phyloP scores from a whole-genome alignment of 2,888 invertebrate genomes.

The Drosophila maculinotata region DNA sequence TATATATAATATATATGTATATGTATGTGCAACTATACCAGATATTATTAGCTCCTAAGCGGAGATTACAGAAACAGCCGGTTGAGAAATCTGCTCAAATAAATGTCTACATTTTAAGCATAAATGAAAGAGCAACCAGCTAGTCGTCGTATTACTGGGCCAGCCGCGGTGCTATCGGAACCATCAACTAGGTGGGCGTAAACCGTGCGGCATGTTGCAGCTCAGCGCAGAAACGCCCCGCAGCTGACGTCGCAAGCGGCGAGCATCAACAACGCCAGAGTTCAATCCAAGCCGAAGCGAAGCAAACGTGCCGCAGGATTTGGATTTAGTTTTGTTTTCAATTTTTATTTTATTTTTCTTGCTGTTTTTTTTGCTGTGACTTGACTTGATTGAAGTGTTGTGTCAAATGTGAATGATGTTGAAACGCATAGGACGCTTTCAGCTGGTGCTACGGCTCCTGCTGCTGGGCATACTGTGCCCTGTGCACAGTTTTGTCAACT shows the following conservation, averaged over 20 bases:
- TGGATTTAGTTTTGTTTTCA: background rate
- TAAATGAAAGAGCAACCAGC: constrained; percentile 4
- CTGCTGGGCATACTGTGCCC: constrained; percentile 9
- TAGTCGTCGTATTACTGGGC: constrained; percentile 1
- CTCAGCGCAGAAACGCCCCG: constrained; percentile 52
- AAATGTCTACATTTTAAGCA: constrained; percentile 43
- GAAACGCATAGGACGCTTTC: constrained; percentile 1
- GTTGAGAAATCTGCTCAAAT: constrained; percentile 55
- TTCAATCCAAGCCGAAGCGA: constrained; percentile 4
- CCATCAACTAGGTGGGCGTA: constrained; percentile 54
- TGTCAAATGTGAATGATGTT: constrained; percentile 34
- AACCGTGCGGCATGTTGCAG: constrained; percentile 18
- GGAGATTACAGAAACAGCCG: constrained; percentile 14
- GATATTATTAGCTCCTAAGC: constrained; percentile 56
- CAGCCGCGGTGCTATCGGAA: background rate
- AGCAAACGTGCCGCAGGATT: constrained; percentile 24
- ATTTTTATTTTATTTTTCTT: background rate
- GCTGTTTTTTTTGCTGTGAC: background rate
- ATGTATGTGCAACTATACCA: constrained; percentile 21
- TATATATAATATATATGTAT: background rate
- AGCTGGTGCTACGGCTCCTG: constrained; percentile 21
- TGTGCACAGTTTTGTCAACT: constrained; percentile 65
- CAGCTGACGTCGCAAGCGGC: constrained; percentile 39
- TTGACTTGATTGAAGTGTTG: background rate
- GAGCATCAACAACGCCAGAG: constrained; percentile 6